Base-by-base conservation (phyloP, 2,888 invertebrate species). In the Mimumesa dahlbomi region DNA sequence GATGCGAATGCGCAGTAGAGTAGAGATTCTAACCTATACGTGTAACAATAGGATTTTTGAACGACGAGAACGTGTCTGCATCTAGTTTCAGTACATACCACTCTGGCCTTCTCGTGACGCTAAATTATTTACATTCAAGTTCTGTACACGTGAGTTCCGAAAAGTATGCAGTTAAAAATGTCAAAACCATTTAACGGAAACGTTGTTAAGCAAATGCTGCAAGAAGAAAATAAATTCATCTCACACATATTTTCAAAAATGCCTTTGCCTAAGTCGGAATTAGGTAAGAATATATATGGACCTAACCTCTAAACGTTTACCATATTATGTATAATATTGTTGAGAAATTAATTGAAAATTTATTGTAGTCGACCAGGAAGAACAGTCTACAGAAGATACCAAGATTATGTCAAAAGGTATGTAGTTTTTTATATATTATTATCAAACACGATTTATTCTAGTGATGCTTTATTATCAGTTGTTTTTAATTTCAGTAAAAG, bases 161-260 rank as follows among this genome's bases (percentile, higher is more conserved):
- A 7, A 56, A 87, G 76, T 63, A 87, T 87, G 87, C 85, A 88
- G 73, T 82, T 88, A 70, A 87, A 85, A 82, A 87, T 85, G 86
- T 50, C 77, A 54, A 84, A 84, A 34, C 50, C 73, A 25, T 89
- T 91, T 73, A 86, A 90, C 70, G 46, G 70, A 7, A 89, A 88
- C 65, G 72, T 84, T 62, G 81, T 87, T 2, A 89, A 87, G 89
- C 90, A 89, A 86, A 90, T 86, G 73, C 81, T 93, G 45, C 83
- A 87, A 48, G 90, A 90, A 67, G 94, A 94, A 85, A 91, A 92
- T 58, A 90, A 90, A 79, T 94, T 92, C 82, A 88, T 94, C 58
- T 91, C 91, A 73, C 90, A 92, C 81, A 88, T 94, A 48, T 92
- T 94, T 82, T 91, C 92, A 3, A 90, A 91, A 58, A 88, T 92